Evolutionary conservation across 2,797 vertebrate species (phyloP).

Genomic region (Sorex maritimensis): DNA sequence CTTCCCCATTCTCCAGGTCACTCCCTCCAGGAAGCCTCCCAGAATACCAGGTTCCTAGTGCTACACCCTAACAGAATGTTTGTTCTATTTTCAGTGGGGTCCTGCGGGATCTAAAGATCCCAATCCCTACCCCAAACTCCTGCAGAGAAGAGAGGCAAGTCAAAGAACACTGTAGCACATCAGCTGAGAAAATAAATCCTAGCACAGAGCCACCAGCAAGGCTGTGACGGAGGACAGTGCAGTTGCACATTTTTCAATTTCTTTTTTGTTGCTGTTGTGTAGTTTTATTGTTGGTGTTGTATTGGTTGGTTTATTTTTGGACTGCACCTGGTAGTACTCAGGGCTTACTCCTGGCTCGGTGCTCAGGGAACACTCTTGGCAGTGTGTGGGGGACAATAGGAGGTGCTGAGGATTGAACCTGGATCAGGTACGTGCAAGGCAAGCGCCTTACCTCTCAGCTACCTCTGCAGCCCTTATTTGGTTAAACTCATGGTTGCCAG

Average conservation of each 20-base stretch:
- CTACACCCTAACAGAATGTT: not conserved
- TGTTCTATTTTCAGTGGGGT: not conserved
- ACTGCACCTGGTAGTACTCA: too few species aligned
- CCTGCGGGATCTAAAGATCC: not conserved
- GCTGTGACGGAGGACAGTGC: too few species aligned
- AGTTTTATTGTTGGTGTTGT: not conserved
- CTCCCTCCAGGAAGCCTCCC: slow-evolving; percentile 10
- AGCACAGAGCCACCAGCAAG: not conserved
- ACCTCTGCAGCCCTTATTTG: not conserved
- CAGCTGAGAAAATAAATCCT: not conserved
- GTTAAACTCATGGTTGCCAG: not conserved
- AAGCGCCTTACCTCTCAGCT: too few species aligned
- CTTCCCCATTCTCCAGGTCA: not conserved
- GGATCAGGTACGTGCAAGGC: not conserved
- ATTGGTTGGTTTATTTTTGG: not conserved
- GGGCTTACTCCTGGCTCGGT: too few species aligned
- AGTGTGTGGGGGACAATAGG: too few species aligned
- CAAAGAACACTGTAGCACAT: not conserved
- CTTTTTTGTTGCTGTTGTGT: too few species aligned
- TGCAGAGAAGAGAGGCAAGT: not conserved
- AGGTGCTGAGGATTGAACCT: not conserved
- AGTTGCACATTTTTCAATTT: too few species aligned
- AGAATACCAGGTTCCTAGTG: not conserved
- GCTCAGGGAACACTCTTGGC: too few species aligned
- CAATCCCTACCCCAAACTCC: not conserved